These are phyloP conservation scores for Pimpla rufipes DNA, from an alignment of 2,888 invertebrate species.

Conservation along the genomic window DNA sequence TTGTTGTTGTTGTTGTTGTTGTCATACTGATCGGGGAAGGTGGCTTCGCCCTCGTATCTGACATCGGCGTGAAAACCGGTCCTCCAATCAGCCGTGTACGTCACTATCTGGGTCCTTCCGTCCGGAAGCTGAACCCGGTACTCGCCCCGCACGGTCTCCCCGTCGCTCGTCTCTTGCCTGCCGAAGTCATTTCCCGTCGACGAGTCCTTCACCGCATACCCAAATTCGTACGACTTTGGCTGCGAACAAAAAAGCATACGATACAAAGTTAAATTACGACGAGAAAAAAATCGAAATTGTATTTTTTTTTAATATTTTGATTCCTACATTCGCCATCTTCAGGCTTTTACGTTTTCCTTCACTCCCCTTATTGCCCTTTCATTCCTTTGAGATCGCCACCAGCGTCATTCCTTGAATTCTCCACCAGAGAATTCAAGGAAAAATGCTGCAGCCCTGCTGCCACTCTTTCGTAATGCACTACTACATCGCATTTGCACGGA, in stretches of 20 bases:
- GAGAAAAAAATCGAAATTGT: not conserved
- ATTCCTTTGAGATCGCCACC: no score
- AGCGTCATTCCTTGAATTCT: no score
- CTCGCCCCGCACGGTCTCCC: slow-evolving; percentile 89
- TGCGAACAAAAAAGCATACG: slow-evolving; percentile 77
- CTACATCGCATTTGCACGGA: no score
- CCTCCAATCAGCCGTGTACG: slow-evolving; percentile 93
- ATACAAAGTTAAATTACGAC: not conserved
- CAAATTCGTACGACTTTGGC: slow-evolving; percentile 93
- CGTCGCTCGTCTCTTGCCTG: slow-evolving; percentile 90
- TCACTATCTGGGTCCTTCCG: slow-evolving; percentile 89
- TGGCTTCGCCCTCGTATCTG: slow-evolving; percentile 90
- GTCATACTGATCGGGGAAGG: slow-evolving; percentile 88
- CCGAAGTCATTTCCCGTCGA: slow-evolving; percentile 91
- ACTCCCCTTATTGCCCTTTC: slow-evolving; percentile 13
- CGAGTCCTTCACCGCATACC: slow-evolving; percentile 92
- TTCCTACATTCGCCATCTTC: slow-evolving; percentile 31
- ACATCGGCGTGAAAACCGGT: slow-evolving; percentile 93
- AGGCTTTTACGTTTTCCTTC: not conserved
- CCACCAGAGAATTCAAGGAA: no score
- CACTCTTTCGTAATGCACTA: no score
- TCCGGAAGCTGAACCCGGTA: slow-evolving; percentile 88
- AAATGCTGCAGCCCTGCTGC: no score
- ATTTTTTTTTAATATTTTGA: slow-evolving; percentile 5
- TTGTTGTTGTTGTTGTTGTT: slow-evolving; percentile 82